These are phyloP conservation scores for Zingel zingel DNA, from an alignment of 2,113 vertebrate species.

Conservation along the genomic window DNA sequence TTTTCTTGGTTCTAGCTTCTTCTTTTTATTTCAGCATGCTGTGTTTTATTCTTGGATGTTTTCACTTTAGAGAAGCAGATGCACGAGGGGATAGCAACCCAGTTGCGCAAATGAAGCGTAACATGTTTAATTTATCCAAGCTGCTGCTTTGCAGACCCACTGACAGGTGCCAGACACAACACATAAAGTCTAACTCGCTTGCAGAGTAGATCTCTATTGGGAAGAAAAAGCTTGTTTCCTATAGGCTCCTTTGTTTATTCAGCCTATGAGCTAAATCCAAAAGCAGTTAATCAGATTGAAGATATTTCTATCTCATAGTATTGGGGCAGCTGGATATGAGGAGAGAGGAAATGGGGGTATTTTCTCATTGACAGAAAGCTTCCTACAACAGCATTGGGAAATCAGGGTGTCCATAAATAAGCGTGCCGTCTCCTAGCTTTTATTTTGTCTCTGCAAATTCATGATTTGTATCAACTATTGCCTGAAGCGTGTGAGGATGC, in stretches of 20 bases:
- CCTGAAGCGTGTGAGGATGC: conserved; percentile 39
- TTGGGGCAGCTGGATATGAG: conserved; percentile 40
- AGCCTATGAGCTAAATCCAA: conserved; percentile 54
- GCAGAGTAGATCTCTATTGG: conserved; percentile 32
- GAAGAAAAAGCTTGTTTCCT: conserved; percentile 49
- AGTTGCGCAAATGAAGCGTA: conserved; percentile 68
- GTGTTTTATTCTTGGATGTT: conserved; percentile 43
- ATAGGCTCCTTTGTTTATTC: conserved; percentile 43
- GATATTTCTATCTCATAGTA: conserved; percentile 59
- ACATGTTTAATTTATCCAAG: conserved; percentile 76
- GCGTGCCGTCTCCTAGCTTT: conserved; percentile 47
- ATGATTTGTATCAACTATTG: conserved; percentile 64
- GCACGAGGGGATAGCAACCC: conserved; percentile 34
- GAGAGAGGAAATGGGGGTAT: conserved; percentile 10
- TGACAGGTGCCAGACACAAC: conserved; percentile 72
- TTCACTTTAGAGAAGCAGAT: conserved; percentile 51
- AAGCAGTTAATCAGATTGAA: conserved; percentile 73
- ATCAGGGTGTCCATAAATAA: conserved; percentile 58
- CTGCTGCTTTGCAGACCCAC: conserved; percentile 59
- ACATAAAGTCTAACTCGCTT: conserved; percentile 47
- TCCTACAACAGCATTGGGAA: conserved; percentile 43
- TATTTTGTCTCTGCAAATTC: conserved; percentile 69
- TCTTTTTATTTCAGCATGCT: conserved; percentile 18
- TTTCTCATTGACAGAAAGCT: conserved; percentile 45
- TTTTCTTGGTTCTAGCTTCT: conserved; percentile 1